Evolutionary conservation across 2,113 vertebrate species (phyloP).

Genomic region (Tonatia bakeri): DNA sequence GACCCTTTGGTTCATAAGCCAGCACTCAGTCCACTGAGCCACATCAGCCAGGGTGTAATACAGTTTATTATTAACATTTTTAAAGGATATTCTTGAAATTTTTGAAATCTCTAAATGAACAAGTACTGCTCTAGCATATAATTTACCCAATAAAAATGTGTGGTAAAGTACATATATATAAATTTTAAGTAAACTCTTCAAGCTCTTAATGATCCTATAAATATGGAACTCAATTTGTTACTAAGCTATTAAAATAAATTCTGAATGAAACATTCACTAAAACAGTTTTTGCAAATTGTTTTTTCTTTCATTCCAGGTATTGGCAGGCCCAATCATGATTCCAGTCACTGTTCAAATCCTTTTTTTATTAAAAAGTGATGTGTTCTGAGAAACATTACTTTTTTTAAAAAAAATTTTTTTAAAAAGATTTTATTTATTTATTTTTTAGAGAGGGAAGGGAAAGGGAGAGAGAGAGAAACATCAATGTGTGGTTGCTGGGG

Average conservation of each 20-base stretch:
- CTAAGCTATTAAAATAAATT: slow-evolving; percentile 22
- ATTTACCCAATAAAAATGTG: slow-evolving; percentile 24
- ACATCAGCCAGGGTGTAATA: neutral
- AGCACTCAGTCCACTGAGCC: too few relatives aligned
- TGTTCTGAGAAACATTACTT: neutral
- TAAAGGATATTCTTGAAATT: neutral
- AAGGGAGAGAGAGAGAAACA: too few relatives aligned
- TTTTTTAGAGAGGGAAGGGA: too few relatives aligned
- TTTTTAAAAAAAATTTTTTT: too few relatives aligned
- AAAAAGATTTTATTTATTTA: too few relatives aligned
- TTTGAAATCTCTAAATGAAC: neutral
- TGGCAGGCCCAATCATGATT: neutral
- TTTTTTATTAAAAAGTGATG: neutral
- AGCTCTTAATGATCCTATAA: neutral
- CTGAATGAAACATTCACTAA: neutral
- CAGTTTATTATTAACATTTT: slow-evolving; percentile 19
- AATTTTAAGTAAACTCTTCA: slow-evolving; percentile 20
- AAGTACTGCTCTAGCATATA: neutral
- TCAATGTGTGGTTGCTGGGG: too few relatives aligned
- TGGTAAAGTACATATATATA: neutral
- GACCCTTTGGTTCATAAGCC: too few relatives aligned
- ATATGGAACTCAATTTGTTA: neutral
- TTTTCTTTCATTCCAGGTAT: neutral
- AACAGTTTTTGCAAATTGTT: neutral
- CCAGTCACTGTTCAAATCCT: neutral